A percentile compares a stretch with the other conserved stretches of the same genome.
Conservation (phyloP, 2,113 vertebrate species). For the Odocoileus hemionus region DNA sequence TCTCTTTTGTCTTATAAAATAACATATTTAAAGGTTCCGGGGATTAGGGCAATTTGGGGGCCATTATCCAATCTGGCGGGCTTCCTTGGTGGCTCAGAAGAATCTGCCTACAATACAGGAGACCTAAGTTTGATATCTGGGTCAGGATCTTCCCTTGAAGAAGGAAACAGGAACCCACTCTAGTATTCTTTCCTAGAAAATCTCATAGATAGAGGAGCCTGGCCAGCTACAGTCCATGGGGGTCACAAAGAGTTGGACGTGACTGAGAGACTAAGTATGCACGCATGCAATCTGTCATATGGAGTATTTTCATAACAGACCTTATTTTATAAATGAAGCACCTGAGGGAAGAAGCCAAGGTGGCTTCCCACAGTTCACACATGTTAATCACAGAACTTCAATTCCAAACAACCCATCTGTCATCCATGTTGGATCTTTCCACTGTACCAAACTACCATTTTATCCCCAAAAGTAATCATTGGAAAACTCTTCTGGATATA, state of each 20-base stretch:
- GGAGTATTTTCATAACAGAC: neutral
- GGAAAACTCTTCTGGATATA: neutral
- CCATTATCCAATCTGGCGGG: neutral
- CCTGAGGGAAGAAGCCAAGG: neutral
- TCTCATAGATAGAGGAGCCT: neutral
- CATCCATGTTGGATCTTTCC: neutral
- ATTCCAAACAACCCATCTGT: neutral
- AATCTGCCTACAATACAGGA: neutral
- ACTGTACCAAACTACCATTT: neutral
- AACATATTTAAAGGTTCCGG: neutral
- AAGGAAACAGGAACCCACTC: neutral
- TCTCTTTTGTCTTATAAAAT: neutral
- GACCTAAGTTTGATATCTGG: neutral
- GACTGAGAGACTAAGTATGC: neutral
- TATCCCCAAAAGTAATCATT: neutral
- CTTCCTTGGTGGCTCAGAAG: neutral
- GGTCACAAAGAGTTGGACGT: neutral
- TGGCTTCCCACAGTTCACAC: rapidly evolving
- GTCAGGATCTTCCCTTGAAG: neutral
- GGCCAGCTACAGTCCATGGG: neutral
- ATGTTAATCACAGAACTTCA: neutral
- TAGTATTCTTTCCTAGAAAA: neutral
- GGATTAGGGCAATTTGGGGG: neutral
- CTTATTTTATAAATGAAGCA: neutral
- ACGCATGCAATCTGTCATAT: neutral